phyloP scores from a whole-genome alignment of 1,140 invertebrate species.

The Spodoptera litura region DNA sequence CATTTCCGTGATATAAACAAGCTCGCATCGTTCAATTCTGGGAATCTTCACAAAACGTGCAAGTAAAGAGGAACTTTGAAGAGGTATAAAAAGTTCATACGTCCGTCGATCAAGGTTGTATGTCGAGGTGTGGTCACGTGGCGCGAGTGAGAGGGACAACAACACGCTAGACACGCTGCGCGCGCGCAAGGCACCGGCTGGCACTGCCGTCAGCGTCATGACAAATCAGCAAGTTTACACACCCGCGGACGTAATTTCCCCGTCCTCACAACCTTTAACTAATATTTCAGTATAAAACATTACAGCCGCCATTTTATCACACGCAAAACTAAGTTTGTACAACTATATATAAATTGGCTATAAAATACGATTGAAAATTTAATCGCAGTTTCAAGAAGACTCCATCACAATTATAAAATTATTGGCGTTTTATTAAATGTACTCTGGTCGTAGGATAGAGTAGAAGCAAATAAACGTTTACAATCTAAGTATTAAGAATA shows the following conservation, averaged over 20 bases:
- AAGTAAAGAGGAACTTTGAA: conserved; percentile 8
- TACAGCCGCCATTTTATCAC: conserved; percentile 19
- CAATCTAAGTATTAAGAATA: too few relatives aligned
- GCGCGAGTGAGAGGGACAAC: conserved; percentile 49
- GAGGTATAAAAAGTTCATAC: conserved; percentile 41
- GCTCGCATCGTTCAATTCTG: conserved; percentile 7
- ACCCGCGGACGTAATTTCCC: conserved; percentile 5
- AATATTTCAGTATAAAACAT: conserved; percentile 4
- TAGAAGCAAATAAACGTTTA: too few relatives aligned
- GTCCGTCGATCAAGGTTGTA: conserved; percentile 45
- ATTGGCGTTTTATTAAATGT: background rate
- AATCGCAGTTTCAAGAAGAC: conserved; percentile 30
- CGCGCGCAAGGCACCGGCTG: conserved; percentile 60
- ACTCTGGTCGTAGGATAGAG: too few relatives aligned
- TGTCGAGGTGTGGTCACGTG: conserved; percentile 15
- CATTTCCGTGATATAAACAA: conserved; percentile 11
- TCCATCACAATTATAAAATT: background rate
- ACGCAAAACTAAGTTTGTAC: conserved; percentile 25
- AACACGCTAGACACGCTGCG: conserved; percentile 51
- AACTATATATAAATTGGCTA: conserved; percentile 18
- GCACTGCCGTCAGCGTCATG: conserved; percentile 46
- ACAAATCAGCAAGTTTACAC: conserved; percentile 43
- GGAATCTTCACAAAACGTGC: background rate
- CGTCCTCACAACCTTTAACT: conserved; percentile 20
- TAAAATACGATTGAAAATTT: conserved; percentile 22